Evolutionary conservation across 2,113 vertebrate genomes (phyloP), one percentile per base, ranked within the genome.

Genomic region (Pao palembangensis): DNA sequence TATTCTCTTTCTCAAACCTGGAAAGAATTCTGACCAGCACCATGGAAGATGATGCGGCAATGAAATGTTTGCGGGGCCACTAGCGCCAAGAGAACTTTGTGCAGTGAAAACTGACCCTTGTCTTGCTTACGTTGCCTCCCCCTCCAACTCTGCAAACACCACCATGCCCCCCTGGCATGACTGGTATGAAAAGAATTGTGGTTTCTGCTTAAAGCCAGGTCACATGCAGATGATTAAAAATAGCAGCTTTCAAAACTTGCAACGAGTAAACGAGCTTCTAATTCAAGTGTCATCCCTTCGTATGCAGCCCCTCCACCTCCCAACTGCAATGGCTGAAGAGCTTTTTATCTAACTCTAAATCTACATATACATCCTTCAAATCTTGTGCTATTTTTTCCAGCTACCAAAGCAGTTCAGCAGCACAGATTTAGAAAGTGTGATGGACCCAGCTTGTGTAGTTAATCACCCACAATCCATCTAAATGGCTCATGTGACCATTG

Each of bases 151-250:
- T 47, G 46, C 54, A 66, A 67, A 65, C 58, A 61, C 31, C 59
- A 51, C 23, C 61, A 62, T 56, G 34, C 43, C 56, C 47, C 25
- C 16, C 49, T 71, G 79, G 70, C 65, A 76, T 59, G 67, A 65
- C 46, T 69, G 71, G 81, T 67, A 80, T 50, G 76, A 58, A 8
- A 31, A 78, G 75, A 80, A 85, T 81, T 67, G 67, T 21, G 46
- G 57, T 81, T 83, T 82, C 75, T 79, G 65, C 71, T 59, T 64
- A 75, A 76, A 67, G 68, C 63, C 43, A n/a, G 58, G 67, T 86
- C 79, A 85, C 81, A 79, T 79, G 76, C 67, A 61, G 55, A 21
- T 3, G 57, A 66, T 84, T 87, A 89, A 85, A 85, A 85, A 81
- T 89, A 89, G 79, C 63, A 20, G 42, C 58, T 72, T 65, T 77